phyloP scores from a whole-genome alignment of 2,797 vertebrate species.

The Sitta carolinensis region DNA sequence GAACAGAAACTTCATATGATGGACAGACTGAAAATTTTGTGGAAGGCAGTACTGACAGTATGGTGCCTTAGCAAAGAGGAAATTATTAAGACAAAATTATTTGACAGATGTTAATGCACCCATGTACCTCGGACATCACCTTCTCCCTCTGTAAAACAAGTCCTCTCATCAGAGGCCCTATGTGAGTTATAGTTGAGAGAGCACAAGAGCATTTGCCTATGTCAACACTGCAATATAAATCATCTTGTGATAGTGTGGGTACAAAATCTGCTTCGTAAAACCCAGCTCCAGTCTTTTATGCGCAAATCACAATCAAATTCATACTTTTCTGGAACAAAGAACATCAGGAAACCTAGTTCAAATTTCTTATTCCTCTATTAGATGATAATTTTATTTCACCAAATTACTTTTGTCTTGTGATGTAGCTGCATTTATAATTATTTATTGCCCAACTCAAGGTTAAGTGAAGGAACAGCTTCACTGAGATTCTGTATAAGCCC shows the following conservation, averaged over 20 bases:
- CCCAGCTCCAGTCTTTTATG: not conserved
- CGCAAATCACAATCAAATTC: not conserved
- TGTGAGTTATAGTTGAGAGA: not conserved
- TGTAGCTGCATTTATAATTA: slow-evolving; percentile 36
- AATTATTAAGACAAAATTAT: not conserved
- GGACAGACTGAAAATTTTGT: not conserved
- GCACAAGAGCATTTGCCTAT: not conserved
- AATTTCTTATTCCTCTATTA: slow-evolving; percentile 33
- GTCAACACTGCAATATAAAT: not conserved
- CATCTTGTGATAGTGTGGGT: not conserved
- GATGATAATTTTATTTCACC: slow-evolving; percentile 33
- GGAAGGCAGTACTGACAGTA: not conserved
- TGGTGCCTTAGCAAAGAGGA: not conserved
- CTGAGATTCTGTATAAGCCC: not conserved
- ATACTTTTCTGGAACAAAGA: not conserved
- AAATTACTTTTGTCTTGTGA: not conserved
- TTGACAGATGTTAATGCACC: not conserved
- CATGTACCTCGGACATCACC: not conserved
- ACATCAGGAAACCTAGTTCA: slow-evolving; percentile 8
- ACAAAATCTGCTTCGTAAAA: not conserved
- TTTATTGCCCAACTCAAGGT: slow-evolving; percentile 51
- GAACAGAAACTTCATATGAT: not conserved
- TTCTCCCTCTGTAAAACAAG: not conserved
- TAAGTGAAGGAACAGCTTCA: slow-evolving; percentile 32
- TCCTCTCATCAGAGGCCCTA: not conserved